phyloP scores from a whole-genome alignment of 2,113 vertebrate species.

The Hypomesus transpacificus region DNA sequence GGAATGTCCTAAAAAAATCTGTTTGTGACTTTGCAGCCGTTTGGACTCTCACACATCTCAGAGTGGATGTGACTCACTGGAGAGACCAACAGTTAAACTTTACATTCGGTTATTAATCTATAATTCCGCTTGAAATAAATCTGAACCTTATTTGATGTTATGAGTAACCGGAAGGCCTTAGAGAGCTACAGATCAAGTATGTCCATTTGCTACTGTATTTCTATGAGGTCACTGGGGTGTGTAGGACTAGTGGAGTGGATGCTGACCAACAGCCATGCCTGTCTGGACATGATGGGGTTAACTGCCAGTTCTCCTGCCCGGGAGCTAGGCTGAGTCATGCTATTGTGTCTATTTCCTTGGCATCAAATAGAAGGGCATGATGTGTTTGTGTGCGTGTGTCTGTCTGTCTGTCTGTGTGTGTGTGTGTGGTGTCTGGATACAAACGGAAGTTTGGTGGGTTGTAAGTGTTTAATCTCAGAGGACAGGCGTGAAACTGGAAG shows the following conservation, averaged over 20 bases:
- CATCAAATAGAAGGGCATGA: conserved; percentile 1
- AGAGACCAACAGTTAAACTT: not conserved
- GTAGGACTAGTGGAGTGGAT: not conserved
- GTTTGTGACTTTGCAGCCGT: conserved; percentile 11
- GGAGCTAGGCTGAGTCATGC: conserved; percentile 3
- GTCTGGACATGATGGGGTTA: not conserved
- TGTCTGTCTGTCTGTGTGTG: not conserved
- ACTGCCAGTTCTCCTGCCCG: conserved; percentile 3
- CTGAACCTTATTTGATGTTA: too few relatives aligned
- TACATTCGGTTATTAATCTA: too few relatives aligned
- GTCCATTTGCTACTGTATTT: too few relatives aligned
- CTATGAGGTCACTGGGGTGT: not conserved
- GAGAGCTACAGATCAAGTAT: too few relatives aligned
- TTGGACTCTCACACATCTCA: not conserved
- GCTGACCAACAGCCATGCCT: not conserved
- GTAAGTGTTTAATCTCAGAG: not conserved
- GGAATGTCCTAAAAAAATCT: conserved; percentile 58
- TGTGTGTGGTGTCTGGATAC: not conserved
- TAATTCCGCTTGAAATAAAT: too few relatives aligned
- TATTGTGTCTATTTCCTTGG: conserved; percentile 4
- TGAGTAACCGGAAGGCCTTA: too few relatives aligned
- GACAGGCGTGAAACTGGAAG: not conserved
- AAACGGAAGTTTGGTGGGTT: too few relatives aligned
- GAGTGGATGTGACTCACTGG: not conserved
- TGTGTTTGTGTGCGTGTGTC: conserved; percentile 11